Base-by-base conservation (phyloP, 2,888 invertebrate genomes). In the Elegia similella region DNA sequence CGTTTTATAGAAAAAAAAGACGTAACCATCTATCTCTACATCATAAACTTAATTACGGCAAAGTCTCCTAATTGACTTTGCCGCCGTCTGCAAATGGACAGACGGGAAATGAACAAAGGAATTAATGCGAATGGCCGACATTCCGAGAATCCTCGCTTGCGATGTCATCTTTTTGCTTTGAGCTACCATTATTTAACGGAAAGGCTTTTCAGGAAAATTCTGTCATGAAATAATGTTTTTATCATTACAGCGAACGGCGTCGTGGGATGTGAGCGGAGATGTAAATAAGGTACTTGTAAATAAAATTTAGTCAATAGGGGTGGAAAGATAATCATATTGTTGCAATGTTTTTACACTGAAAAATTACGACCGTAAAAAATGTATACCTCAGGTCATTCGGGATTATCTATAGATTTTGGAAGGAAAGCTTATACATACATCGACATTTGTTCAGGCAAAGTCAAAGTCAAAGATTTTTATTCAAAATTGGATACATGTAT, bases 191-290 rank as follows among this genome's bases (percentile, higher is more conserved):
- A n/a, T n/a, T n/a, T n/a, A 38, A 8, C 38, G 3, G n/a, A 15
- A 15, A 13, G 17, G 17, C 6, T 46, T 23, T 46, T 6, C 23
- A 12, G 46, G 7, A 32, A 50, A 50, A 15, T 13, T 32, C n/a
- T 30, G 32, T 13, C 13, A 10, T 32, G n/a, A 58, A 38, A 54
- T 34, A 17, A 47, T 42, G 56, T 32, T 59, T 60, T 55, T 68
- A 56, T 56, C 60, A 32, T 78, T 70, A 42, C 82, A 90, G 90
- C 80, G 90, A 66, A 88, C 87, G 5, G 69, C 48, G 5, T 63
- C 65, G 46, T 90, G 90, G 90, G 69, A 64, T 23, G 89, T 88
- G 6, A 90, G 89, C 68, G 72, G 69, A 34, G 89, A 90, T 58
- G 74, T 81, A 1, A 62, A 61, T 13, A 86, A 82, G 83, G 88